Percentiles rank a stretch among this genome's conserved stretches.
Conservation (phyloP, 2,113 vertebrate species). For the Chaetodon trifascialis region DNA sequence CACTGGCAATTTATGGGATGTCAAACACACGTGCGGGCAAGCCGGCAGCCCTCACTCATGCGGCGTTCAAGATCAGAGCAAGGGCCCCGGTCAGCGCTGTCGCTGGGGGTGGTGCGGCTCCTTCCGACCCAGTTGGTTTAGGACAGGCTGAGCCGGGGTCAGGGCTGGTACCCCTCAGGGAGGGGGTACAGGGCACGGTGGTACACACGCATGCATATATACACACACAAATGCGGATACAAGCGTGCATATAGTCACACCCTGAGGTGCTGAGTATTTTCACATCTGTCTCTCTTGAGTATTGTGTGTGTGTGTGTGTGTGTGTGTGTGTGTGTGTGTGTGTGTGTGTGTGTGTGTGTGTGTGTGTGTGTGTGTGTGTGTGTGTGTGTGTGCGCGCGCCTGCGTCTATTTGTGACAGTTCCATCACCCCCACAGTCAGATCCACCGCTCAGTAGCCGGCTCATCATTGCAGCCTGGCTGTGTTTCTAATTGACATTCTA, state of each 20-base stretch:
- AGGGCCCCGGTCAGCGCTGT: slow-evolving; percentile 29
- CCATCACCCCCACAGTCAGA: slow-evolving; percentile 67
- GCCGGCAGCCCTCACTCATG: slow-evolving; percentile 91
- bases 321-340: slow-evolving; percentile 23
- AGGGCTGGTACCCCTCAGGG: slow-evolving; percentile 72
- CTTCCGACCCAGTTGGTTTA: slow-evolving; percentile 77
- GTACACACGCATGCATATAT: slow-evolving; percentile 49
- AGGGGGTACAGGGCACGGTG: slow-evolving; percentile 22
- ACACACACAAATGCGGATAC: slow-evolving; percentile 49
- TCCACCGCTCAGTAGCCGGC: slow-evolving; percentile 59
- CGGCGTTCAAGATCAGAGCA: slow-evolving; percentile 58
- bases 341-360: slow-evolving; percentile 29
- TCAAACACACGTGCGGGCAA: slow-evolving; percentile 88
- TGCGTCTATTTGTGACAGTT: slow-evolving; percentile 62
- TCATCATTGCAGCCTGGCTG: slow-evolving; percentile 73
- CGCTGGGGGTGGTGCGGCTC: slow-evolving; percentile 47
- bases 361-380: slow-evolving; percentile 42
- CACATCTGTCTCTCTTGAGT: slow-evolving; percentile 66
- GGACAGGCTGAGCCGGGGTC: slow-evolving; percentile 65
- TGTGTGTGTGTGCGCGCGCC: slow-evolving; percentile 21
- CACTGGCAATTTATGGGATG: slow-evolving; percentile 95
- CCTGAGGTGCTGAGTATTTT: slow-evolving; percentile 73
- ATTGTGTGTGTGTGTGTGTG: slow-evolving; percentile 26
- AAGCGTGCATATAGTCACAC: slow-evolving; percentile 57
- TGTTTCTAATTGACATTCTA: slow-evolving; percentile 88